phyloP scores from a whole-genome alignment of 2,888 invertebrate genomes.

The Mellilla xanthometata region DNA sequence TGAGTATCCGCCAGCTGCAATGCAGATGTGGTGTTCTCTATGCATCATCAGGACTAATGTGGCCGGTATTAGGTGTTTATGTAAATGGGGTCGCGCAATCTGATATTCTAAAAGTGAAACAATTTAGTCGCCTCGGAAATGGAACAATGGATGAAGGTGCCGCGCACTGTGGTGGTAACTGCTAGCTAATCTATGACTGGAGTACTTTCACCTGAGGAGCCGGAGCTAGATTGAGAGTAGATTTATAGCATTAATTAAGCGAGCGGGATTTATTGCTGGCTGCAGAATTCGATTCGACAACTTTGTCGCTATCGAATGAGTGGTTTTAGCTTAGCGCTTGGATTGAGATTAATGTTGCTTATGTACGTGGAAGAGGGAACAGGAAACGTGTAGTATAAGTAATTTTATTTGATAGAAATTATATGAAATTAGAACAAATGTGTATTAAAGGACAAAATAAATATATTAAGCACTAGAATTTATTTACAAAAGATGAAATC shows the following conservation, averaged over 20 bases:
- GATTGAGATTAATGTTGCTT: slow-evolving; percentile 24
- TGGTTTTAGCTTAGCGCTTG: slow-evolving; percentile 23
- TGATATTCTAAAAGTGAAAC: slow-evolving; percentile 24
- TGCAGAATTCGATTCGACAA: slow-evolving; percentile 38
- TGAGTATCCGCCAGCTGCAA: slow-evolving; percentile 34
- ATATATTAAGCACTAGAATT: no score
- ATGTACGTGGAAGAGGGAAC: no score
- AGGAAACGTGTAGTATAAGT: no score
- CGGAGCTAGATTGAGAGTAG: slow-evolving; percentile 29
- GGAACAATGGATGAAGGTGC: slow-evolving; percentile 7
- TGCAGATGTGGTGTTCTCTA: slow-evolving; percentile 25
- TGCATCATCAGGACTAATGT: slow-evolving; percentile 26
- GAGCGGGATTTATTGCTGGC: slow-evolving; percentile 42
- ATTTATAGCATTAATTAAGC: slow-evolving; percentile 52
- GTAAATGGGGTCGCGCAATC: slow-evolving; percentile 24
- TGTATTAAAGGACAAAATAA: no score
- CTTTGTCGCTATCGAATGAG: slow-evolving; percentile 36
- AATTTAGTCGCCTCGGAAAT: slow-evolving; percentile 29
- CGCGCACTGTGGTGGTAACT: slow-evolving; percentile 1
- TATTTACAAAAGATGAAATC: no score
- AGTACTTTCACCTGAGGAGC: slow-evolving; percentile 43
- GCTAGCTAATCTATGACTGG: slow-evolving; percentile 15
- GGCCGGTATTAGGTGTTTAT: slow-evolving; percentile 22
- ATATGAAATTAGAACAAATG: no score
- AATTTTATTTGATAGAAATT: no score